Base-by-base conservation (phyloP, 2,113 vertebrate species). In the Nanorana parkeri region DNA sequence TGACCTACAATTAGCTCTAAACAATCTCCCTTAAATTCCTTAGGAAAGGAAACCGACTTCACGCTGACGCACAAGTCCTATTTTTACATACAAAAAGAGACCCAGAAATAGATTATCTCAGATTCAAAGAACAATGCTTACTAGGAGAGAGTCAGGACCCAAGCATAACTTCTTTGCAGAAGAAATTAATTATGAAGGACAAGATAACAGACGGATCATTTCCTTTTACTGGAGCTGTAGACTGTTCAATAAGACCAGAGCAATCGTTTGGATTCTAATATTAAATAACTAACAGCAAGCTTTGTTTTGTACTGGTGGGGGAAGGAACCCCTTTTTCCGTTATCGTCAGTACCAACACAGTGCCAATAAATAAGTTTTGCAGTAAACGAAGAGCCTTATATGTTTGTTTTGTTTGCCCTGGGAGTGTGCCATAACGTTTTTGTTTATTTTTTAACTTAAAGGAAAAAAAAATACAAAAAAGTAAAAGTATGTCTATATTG, bases 41-140 rank as follows among this genome's bases (percentile, higher is more conserved):
- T 89, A 90, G 92, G 90, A 92, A 94, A 95, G 95, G 95, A 96
- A 96, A 95, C 91, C 90, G 94, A 92, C 91, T 86, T 88, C 83
- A 89, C 58, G 91, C 91, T 96, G 94, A 96, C 94, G 93, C 94
- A 96, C 93, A 90, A 89, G 87, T 86, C 80, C 89, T 88, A 81
- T 86, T 47, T 47, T 47, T 87, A 88, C 88, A 85, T 86, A 89
- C 89, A 89, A 93, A 87, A 86, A 74, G 20, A 85, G 85, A 86
- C 86, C 85, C 91, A 93, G 93, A 95, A 95, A 95, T 94, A 95
- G 94, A 92, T 89, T 81, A 88, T 84, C 63, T 79, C 83, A 87
- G 90, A 84, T 86, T 84, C 89, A 84, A 74, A 86, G 88, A 91
- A 86, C 63, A 91, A 92, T 92, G 90, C 85, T 26, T 28, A 61